Conservation (phyloP, 2,113 vertebrate species). For the Lampris megalopsis region DNA sequence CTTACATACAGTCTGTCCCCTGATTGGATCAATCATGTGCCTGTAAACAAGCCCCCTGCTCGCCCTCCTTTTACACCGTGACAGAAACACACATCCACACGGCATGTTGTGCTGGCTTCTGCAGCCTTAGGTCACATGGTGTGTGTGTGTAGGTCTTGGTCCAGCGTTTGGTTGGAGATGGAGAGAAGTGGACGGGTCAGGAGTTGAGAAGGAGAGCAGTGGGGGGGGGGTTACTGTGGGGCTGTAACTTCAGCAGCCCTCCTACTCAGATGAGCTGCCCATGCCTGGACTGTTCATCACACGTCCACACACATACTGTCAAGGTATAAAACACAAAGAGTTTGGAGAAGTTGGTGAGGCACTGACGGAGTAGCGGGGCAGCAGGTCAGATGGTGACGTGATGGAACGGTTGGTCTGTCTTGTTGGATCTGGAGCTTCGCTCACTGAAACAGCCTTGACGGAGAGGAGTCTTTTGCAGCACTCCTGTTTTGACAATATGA, state of each 20-base stretch:
- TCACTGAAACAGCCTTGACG: background rate
- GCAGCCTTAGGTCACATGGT: constrained; percentile 7
- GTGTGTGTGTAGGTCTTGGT: background rate
- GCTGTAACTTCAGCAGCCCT: constrained; percentile 15
- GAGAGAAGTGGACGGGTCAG: background rate
- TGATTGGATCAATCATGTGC: constrained; percentile 28
- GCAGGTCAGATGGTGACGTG: background rate
- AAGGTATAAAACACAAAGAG: too few relatives aligned
- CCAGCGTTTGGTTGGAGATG: background rate
- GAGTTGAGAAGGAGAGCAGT: background rate
- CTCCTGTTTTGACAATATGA: too few relatives aligned
- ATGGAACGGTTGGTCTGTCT: background rate
- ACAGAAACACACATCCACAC: background rate
- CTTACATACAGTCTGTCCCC: constrained; percentile 15
- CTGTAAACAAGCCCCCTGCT: constrained; percentile 24
- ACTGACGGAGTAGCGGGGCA: background rate
- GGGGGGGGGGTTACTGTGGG: background rate
- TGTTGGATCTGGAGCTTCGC: background rate
- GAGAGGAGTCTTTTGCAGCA: too few relatives aligned
- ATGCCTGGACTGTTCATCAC: background rate
- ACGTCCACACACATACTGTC: background rate
- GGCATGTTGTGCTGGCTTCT: background rate
- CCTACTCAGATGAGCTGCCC: constrained; percentile 5
- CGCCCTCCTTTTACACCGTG: background rate
- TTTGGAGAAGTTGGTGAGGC: background rate